phyloP scores from a whole-genome alignment of 2,113 vertebrate species.

The Brachyhypopomus occidentalis region DNA sequence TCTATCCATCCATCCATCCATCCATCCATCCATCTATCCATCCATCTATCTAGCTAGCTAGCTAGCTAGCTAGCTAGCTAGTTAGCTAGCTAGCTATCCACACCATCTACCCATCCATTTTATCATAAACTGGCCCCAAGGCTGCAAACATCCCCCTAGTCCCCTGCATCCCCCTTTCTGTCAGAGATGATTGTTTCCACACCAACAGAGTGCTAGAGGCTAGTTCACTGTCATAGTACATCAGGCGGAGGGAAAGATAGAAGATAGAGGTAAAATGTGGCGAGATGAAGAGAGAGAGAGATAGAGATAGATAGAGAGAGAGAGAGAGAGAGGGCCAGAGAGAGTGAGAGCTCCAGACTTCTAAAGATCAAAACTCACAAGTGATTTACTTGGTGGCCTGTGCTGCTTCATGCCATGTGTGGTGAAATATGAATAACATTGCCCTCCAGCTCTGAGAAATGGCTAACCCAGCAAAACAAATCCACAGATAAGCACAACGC shows the following conservation, averaged over 20 bases:
- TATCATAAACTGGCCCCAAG: conserved; percentile 70
- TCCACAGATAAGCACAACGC: neutral
- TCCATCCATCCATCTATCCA: conserved; percentile 38
- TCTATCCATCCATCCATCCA: conserved; percentile 40
- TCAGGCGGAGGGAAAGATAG: conserved; percentile 69
- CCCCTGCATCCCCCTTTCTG: conserved; percentile 71
- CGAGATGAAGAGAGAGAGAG: conserved; percentile 47
- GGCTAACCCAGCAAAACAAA: conserved; percentile 4
- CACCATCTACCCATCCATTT: conserved; percentile 73
- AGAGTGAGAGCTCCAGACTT: neutral
- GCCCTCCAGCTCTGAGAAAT: conserved; percentile 55
- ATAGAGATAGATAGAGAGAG: conserved; percentile 60
- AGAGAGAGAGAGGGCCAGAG: conserved; percentile 33
- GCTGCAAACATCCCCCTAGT: conserved; percentile 57
- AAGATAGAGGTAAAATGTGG: conserved; percentile 49
- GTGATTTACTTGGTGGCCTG: conserved; percentile 12
- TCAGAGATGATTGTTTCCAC: conserved; percentile 81
- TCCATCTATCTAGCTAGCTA: conserved; percentile 10
- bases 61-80: conserved; percentile 55
- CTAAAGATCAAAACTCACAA: conserved; percentile 13
- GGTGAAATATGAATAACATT: conserved; percentile 24
- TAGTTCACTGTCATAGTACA: conserved; percentile 76
- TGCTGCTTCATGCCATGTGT: conserved; percentile 1
- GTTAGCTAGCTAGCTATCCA: conserved; percentile 62
- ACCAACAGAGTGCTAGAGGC: conserved; percentile 75